Evolutionary conservation across 2,113 vertebrate species (phyloP).

Genomic region (Physeter macrocephalus): DNA sequence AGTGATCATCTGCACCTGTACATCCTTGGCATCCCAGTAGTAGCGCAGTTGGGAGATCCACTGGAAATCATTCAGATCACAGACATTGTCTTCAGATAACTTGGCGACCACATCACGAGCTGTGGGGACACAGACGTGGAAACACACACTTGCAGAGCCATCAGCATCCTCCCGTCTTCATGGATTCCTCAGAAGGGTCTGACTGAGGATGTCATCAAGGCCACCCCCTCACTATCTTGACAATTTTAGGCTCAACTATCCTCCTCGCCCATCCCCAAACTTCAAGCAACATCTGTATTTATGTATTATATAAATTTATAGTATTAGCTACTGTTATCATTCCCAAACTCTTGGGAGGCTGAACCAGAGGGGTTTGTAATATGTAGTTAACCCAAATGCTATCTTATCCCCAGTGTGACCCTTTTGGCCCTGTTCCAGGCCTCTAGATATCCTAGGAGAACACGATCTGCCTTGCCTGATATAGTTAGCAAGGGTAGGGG

Average conservation of each 20-base stretch:
- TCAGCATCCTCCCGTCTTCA: not conserved
- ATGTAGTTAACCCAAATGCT: not conserved
- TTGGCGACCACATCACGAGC: constrained; percentile 92
- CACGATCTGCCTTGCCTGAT: not conserved
- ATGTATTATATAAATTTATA: not conserved
- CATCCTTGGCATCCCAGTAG: constrained; percentile 87
- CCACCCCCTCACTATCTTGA: not conserved
- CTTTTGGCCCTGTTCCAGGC: not conserved
- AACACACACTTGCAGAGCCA: not conserved
- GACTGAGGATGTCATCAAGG: not conserved
- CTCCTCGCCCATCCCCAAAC: not conserved
- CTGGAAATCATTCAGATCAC: constrained; percentile 89
- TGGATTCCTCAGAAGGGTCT: not conserved
- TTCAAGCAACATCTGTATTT: not conserved
- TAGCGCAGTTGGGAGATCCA: constrained; percentile 96
- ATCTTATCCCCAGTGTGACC: not conserved
- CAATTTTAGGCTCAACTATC: not conserved
- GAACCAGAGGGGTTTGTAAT: not conserved
- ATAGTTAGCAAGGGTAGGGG: not conserved
- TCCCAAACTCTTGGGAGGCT: not conserved
- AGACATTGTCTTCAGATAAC: constrained; percentile 82
- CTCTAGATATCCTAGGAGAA: not conserved
- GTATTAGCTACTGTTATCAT: not conserved
- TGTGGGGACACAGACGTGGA: constrained; percentile 59
- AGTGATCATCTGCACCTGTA: constrained; percentile 92